Percentiles rank a stretch among this genome's conserved stretches.
These are phyloP conservation scores for Agrochola litura DNA, from an alignment of 2,888 invertebrate species.

Conservation along the genomic window DNA sequence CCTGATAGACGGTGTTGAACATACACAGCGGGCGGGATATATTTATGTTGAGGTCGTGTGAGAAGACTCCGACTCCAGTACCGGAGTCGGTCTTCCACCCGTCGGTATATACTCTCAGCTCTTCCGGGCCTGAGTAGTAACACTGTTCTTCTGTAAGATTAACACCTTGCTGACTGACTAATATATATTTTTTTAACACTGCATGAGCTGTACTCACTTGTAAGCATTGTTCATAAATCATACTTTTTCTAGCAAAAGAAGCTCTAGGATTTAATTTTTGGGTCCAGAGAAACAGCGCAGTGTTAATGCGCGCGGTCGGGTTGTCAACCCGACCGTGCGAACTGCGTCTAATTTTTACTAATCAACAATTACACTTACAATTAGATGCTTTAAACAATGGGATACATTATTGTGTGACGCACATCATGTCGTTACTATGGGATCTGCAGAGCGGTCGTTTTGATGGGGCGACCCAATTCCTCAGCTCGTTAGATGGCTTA, in stretches of 20 bases:
- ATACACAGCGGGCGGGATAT: too few relatives aligned
- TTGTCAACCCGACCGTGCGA: constrained; percentile 21
- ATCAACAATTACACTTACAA: constrained; percentile 55
- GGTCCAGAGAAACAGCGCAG: constrained; percentile 19
- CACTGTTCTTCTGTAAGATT: too few relatives aligned
- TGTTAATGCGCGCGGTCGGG: too few relatives aligned
- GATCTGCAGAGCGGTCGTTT: constrained; percentile 40
- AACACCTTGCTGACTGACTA: not conserved
- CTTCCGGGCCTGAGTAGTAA: too few relatives aligned
- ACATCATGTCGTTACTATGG: constrained; percentile 1
- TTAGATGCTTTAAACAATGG: constrained; percentile 43
- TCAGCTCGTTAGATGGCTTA: constrained; percentile 30
- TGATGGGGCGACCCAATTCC: constrained; percentile 54
- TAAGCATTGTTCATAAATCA: not conserved
- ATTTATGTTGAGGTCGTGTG: too few relatives aligned
- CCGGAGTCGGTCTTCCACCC: too few relatives aligned
- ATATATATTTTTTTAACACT: not conserved
- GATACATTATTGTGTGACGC: constrained; percentile 22
- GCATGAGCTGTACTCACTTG: too few relatives aligned
- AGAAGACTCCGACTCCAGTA: too few relatives aligned
- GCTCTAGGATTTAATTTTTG: not conserved
- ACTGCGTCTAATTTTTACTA: constrained; percentile 44
- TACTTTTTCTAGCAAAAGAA: not conserved
- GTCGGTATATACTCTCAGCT: too few relatives aligned
- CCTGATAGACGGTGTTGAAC: too few relatives aligned